Conservation (phyloP, 2,888 invertebrate species). For the Dendrolimus houi region DNA sequence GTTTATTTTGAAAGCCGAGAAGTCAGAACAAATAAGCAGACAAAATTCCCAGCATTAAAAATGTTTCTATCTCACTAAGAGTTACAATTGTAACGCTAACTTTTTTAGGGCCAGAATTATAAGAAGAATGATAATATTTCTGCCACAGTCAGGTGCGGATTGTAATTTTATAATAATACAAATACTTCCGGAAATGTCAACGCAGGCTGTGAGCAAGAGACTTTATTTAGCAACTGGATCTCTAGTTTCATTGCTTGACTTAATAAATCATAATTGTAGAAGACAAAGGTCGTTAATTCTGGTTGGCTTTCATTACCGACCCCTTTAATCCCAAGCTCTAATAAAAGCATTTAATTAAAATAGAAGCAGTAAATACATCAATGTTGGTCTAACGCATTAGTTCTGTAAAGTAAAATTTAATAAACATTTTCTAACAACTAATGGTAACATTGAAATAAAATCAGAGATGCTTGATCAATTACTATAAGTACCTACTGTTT, state of each 20-base stretch:
- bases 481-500: too few species aligned
- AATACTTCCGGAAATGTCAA: not conserved
- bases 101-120: too few species aligned
- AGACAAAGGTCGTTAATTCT: slow-evolving; percentile 62
- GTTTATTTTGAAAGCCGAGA: too few species aligned
- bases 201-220: not conserved
- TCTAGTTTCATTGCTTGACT: slow-evolving; percentile 21
- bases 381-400: slow-evolving; percentile 18
- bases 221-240: not conserved
- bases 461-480: too few species aligned
- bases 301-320: slow-evolving; percentile 54
- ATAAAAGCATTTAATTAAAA: slow-evolving; percentile 66
- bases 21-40: too few species aligned
- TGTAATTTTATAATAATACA: too few species aligned
- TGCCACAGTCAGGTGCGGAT: too few species aligned
- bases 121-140: too few species aligned
- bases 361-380: slow-evolving; percentile 38
- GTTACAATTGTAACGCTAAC: too few species aligned
- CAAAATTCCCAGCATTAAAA: too few species aligned
- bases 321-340: slow-evolving; percentile 50
- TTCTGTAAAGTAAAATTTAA: slow-evolving; percentile 21
- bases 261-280: slow-evolving; percentile 60
- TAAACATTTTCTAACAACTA: slow-evolving; percentile 13
- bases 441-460: too few species aligned
- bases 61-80: too few species aligned